These are phyloP conservation scores for Bolborhynchus lineola DNA, from an alignment of 2,113 vertebrate genomes.

Conservation along the genomic window DNA sequence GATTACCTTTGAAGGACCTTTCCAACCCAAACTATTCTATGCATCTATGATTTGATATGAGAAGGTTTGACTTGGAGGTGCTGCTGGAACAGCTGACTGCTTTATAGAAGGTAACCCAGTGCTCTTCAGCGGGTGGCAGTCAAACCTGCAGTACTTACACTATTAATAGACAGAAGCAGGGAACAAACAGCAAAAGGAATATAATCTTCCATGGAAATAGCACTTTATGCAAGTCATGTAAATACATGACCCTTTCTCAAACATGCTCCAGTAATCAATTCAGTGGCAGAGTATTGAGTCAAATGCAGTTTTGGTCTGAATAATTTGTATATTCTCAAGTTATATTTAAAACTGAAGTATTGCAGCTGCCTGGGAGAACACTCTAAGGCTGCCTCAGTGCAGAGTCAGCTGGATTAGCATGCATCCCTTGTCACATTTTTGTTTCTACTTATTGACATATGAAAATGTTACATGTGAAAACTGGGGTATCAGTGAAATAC, in stretches of 20 bases:
- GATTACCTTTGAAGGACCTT: neutral
- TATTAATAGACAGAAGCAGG: neutral
- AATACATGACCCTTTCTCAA: neutral
- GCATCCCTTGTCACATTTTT: neutral
- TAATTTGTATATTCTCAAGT: neutral
- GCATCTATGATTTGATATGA: neutral
- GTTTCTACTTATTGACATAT: neutral
- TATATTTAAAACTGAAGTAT: neutral
- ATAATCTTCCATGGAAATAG: fast-evolving
- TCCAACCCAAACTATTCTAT: neutral
- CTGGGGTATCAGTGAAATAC: neutral
- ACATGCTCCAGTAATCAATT: neutral
- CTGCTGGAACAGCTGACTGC: neutral
- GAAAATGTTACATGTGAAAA: neutral
- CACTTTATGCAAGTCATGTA: neutral
- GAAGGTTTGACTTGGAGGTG: neutral
- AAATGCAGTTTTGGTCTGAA: neutral
- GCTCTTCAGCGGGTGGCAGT: neutral
- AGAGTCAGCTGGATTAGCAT: neutral
- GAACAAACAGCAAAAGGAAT: neutral
- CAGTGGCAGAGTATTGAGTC: neutral
- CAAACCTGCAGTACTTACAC: neutral
- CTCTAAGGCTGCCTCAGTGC: neutral
- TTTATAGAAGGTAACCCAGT: neutral
- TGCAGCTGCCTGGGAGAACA: neutral